Percentiles rank a stretch among this genome's conserved stretches.
phyloP scores from a whole-genome alignment of 2,888 invertebrate species.

The Sicus ferrugineus region DNA sequence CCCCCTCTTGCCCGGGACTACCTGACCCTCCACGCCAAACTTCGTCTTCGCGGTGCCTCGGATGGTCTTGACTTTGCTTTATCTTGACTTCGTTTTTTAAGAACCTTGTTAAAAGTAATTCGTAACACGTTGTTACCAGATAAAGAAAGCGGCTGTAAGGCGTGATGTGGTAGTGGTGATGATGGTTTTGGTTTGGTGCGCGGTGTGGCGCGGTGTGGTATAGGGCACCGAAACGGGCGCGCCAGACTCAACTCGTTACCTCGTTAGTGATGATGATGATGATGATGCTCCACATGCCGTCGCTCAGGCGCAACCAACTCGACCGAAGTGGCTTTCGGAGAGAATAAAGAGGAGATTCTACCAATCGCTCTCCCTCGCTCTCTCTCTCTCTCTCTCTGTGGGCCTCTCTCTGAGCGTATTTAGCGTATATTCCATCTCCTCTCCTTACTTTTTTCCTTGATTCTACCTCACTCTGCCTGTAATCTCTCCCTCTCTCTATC shows the following conservation, averaged over 20 bases:
- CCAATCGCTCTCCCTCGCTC: background rate
- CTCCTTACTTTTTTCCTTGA: background rate
- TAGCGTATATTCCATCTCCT: background rate
- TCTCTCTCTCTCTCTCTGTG: background rate
- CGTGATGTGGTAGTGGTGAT: background rate
- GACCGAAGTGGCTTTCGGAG: background rate
- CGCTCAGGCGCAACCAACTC: constrained; percentile 27
- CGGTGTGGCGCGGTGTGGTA: background rate
- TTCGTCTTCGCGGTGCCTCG: too few relatives aligned
- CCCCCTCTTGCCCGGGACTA: too few relatives aligned
- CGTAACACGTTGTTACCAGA: constrained; percentile 64
- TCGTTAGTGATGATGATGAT: constrained; percentile 32
- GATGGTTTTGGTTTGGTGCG: background rate
- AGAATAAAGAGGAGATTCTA: too few relatives aligned
- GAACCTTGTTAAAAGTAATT: constrained; percentile 63
- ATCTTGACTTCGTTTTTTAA: constrained; percentile 53
- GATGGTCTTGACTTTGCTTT: too few relatives aligned
- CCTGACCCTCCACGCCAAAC: too few relatives aligned
- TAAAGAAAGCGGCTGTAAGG: constrained; percentile 50
- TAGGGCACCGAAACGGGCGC: background rate
- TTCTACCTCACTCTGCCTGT: background rate
- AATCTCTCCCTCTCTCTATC: constrained; percentile 4
- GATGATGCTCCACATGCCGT: constrained; percentile 29
- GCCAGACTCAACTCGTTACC: constrained; percentile 23
- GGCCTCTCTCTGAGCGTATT: background rate